Conservation (phyloP, 2,113 vertebrate genomes). For the Plecturocebus donacophilus region DNA sequence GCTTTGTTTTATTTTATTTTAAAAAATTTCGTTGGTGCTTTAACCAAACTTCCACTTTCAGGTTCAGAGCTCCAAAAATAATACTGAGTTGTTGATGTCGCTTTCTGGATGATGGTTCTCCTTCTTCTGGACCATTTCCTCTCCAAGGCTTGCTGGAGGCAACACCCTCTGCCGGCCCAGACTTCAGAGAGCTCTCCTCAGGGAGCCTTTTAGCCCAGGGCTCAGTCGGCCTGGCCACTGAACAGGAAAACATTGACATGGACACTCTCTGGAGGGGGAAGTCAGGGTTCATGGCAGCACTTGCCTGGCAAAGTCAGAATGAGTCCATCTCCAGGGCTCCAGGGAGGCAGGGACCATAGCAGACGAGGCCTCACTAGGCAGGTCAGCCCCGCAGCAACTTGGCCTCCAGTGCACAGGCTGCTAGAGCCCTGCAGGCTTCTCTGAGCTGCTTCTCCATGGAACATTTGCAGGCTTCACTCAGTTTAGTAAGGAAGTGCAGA, state of each 20-base stretch:
- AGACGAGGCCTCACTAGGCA: too few species aligned
- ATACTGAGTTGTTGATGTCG: not conserved
- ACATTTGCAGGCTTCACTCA: not conserved
- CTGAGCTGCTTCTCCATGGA: not conserved
- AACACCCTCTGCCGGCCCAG: not conserved
- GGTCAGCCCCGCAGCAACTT: too few species aligned
- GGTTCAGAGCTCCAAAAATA: not conserved
- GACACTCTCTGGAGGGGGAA: not conserved
- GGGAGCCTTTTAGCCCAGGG: not conserved
- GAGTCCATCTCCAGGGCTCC: not conserved
- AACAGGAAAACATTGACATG: not conserved
- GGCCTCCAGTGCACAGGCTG: not conserved
- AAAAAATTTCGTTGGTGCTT: conserved; percentile 47
- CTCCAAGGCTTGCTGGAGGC: conserved; percentile 34
- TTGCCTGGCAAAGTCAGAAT: not conserved
- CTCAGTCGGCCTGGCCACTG: not conserved
- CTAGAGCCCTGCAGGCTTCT: not conserved
- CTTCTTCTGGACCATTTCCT: conserved; percentile 17
- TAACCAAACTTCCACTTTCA: not conserved
- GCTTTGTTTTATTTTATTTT: not conserved
- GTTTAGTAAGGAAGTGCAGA: not conserved
- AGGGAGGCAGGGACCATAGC: not conserved
- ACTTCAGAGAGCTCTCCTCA: not conserved
- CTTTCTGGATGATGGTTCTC: not conserved
- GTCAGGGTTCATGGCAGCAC: not conserved